Evolutionary conservation across 2,113 vertebrate genomes (phyloP), one percentile per base, ranked within the genome.

Genomic region (Phylloscopus whistleri): DNA sequence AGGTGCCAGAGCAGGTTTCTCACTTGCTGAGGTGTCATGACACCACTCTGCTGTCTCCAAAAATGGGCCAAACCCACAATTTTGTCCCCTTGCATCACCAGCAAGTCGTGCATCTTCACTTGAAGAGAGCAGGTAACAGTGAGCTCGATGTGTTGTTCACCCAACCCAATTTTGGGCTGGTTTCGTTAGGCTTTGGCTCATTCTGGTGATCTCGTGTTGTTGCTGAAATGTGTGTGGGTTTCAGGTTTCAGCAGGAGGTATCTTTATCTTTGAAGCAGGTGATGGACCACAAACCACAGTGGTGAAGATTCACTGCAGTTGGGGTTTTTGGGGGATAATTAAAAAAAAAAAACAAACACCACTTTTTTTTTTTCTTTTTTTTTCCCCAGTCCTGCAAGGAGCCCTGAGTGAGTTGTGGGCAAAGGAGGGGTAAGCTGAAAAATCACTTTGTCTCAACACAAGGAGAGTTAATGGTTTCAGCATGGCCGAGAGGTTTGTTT

Each of bases 231-330:
- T 26, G 51, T 37, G 67, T 33, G 55, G 37, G 67, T 46, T 86
- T 91, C 46, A 48, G 67, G 31, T 94, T 89, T 89, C 0, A 0
- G 39, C 21, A 39, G 30, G 39, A 95, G 64, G 11, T 31, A 26
- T 52, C 55, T 83, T 75, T 53, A 8, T 62, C 49, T 94, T 27
- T 73, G 87, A 84, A 76, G 74, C 66, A 91, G 75, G 17, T 89
- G 81, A 74, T 13, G 62, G 37, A 58, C 90, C 88, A 49, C 90
- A 88, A 84, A 81, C 94, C 92, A 30, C 92, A 88, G 24, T 1
- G 24, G 30, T 82, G 48, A 48, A 41, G 51, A 43, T 48, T 35
- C 7, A 11, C 27, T 72, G 56, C 33, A 27, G 28, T 37, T 73
- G 77, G 62, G 10, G 10, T 21, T 74, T 91, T 84, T 22, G 18